Percentiles rank a stretch among this genome's conserved stretches.
phyloP scores from a whole-genome alignment of 2,888 invertebrate species.

The Athrips mouffetella region DNA sequence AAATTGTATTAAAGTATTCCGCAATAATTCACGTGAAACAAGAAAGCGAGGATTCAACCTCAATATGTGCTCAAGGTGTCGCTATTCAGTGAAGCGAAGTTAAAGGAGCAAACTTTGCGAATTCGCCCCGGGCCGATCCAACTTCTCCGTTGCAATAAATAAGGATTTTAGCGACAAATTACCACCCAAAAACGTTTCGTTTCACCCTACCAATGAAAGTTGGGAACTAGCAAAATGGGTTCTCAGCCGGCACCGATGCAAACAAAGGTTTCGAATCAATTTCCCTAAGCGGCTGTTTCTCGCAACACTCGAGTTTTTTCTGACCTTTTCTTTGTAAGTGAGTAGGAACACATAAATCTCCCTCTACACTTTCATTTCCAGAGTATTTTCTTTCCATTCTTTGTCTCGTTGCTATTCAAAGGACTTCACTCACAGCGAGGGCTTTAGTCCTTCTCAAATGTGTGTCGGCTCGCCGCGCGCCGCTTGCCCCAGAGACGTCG shows the following conservation, averaged over 20 bases:
- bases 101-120: slow-evolving; percentile 72
- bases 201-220: slow-evolving; percentile 64
- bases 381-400: slow-evolving; percentile 18
- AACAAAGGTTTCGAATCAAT: slow-evolving; percentile 38
- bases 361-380: slow-evolving; percentile 18
- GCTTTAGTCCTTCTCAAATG: slow-evolving; percentile 17
- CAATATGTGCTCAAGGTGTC: slow-evolving; percentile 75
- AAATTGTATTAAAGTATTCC: slow-evolving; percentile 60
- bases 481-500: slow-evolving; percentile 3
- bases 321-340: slow-evolving; percentile 16
- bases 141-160: slow-evolving; percentile 75
- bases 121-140: slow-evolving; percentile 71
- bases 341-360: slow-evolving; percentile 17
- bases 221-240: slow-evolving; percentile 59
- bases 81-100: slow-evolving; percentile 69
- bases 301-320: slow-evolving; percentile 16
- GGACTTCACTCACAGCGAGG: slow-evolving; percentile 14
- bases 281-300: slow-evolving; percentile 21
- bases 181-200: slow-evolving; percentile 70
- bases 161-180: slow-evolving; percentile 78
- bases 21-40: slow-evolving; percentile 66
- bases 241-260: slow-evolving; percentile 34
- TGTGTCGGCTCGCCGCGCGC: background rate
- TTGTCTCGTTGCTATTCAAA: slow-evolving; percentile 18
- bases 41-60: slow-evolving; percentile 69